Evolutionary conservation across 2,888 invertebrate species (phyloP), one percentile per base, ranked within the genome.

Genomic region (Orgyia antiqua): DNA sequence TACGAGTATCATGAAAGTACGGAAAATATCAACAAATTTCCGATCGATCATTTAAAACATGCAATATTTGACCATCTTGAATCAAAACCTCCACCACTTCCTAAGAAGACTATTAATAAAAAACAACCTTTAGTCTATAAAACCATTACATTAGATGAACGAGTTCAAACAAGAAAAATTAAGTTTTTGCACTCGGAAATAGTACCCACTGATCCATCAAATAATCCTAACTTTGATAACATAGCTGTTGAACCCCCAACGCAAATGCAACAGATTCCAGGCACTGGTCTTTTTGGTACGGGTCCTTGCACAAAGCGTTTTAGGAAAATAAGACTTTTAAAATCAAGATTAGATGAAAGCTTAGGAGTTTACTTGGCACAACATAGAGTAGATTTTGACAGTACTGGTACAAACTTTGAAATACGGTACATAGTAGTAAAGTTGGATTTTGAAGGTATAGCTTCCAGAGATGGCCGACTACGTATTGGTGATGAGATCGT

Each of bases 401-500:
- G 57, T 29, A 80, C 72, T 27, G 82, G 80, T 32, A 83, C 82
- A 41, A 88, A 89, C 54, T 88, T 79, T 50, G 90, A 91, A 72
- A 88, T 88, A 43, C 80, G 90, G 13, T 89, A 90, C 50, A 87
- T 90, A 37, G 88, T 91, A 35, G 89, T 90, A 10, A 90, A 90
- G 58, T 77, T 92, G 27, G 90, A 91, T 47, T 80, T 87, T 25
- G 89, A 88, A 42, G 91, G 91, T 28, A 89, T 91, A 68, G 91
- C 91, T 12, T 89, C 90, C 43, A 93, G 94, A 74, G 94, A 95
- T 68, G 94, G 94, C 10, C 89, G 94, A 52, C 87, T 97, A 39
- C 88, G 91, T 55, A 89, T 94, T 36, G 95, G 95, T 8, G 97
- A 97, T 75, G 95, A 96, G 87, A 93, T 97, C 43, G 92, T 96